phyloP scores from a whole-genome alignment of 2,113 vertebrate species.

The Hemicordylus capensis region DNA sequence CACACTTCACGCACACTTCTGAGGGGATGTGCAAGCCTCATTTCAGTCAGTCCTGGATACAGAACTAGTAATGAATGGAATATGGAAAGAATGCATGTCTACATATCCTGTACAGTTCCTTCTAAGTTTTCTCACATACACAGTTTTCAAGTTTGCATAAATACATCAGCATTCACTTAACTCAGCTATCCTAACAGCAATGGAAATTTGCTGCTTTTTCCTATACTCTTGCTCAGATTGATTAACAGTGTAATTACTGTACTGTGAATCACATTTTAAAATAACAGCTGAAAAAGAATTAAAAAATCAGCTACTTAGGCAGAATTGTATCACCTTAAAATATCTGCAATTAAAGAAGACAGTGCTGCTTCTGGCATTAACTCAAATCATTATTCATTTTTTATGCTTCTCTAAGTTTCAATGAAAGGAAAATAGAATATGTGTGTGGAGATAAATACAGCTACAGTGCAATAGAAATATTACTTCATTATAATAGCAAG shows the following conservation, averaged over 20 bases:
- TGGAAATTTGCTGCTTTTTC: background rate
- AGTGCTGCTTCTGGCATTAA: slow-evolving; percentile 29
- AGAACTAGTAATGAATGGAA: background rate
- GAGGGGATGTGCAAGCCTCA: background rate
- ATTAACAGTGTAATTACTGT: slow-evolving; percentile 8
- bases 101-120: background rate
- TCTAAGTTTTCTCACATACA: background rate
- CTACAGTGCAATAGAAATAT: slow-evolving; percentile 17
- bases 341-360: slow-evolving; percentile 20
- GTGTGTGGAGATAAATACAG: slow-evolving; percentile 24
- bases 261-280: slow-evolving; percentile 17
- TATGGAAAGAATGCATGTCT: background rate
- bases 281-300: slow-evolving; percentile 3
- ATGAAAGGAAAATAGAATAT: slow-evolving; percentile 25
- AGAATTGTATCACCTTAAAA: slow-evolving; percentile 37
- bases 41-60: slow-evolving; percentile 13
- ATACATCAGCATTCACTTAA: background rate
- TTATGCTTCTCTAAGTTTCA: slow-evolving; percentile 26
- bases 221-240: background rate
- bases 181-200: background rate
- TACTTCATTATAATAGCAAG: slow-evolving; percentile 31
- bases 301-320: slow-evolving; percentile 23
- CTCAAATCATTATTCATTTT: slow-evolving; percentile 17
- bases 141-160: background rate
- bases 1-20: background rate